Evolutionary conservation across 2,797 vertebrate species (phyloP).

Genomic region (Xenopus petersii): DNA sequence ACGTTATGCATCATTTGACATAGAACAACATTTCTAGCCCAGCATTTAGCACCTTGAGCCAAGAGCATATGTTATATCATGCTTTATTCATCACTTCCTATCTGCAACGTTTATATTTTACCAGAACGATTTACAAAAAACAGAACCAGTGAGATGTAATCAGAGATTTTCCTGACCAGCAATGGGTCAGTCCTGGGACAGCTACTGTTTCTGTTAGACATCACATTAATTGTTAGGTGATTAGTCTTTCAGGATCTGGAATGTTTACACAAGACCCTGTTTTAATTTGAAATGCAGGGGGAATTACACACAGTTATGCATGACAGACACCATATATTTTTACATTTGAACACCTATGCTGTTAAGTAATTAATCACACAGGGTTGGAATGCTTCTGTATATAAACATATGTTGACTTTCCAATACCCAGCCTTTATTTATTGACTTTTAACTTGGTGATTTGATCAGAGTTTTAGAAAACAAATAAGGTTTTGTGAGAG

Average conservation of each 20-base stretch:
- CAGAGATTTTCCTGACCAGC: conserved; percentile 35
- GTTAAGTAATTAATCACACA: too few relatives aligned
- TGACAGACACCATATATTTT: conserved; percentile 36
- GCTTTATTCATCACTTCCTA: conserved; percentile 25
- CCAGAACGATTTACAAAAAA: conserved; percentile 36
- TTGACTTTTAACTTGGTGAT: too few relatives aligned
- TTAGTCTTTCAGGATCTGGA: conserved; percentile 28
- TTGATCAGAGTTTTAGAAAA: too few relatives aligned
- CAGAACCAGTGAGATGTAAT: conserved; percentile 39
- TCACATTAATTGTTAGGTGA: conserved; percentile 43
- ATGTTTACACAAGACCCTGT: conserved; percentile 37
- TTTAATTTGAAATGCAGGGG: conserved; percentile 30
- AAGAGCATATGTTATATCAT: conserved; percentile 2
- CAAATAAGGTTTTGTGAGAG: too few relatives aligned
- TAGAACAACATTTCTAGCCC: neutral
- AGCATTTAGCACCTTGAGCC: neutral
- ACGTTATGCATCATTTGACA: neutral
- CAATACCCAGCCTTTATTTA: too few relatives aligned
- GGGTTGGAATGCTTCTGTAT: too few relatives aligned
- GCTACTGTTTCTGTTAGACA: conserved; percentile 46
- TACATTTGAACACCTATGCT: conserved; percentile 10
- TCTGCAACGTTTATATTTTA: conserved; percentile 36
- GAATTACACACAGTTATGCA: conserved; percentile 36
- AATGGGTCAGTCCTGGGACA: conserved; percentile 40
- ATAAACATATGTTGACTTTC: neutral